Conservation (phyloP, 2,888 invertebrate genomes). For the Melangyna quadrimaculata region DNA sequence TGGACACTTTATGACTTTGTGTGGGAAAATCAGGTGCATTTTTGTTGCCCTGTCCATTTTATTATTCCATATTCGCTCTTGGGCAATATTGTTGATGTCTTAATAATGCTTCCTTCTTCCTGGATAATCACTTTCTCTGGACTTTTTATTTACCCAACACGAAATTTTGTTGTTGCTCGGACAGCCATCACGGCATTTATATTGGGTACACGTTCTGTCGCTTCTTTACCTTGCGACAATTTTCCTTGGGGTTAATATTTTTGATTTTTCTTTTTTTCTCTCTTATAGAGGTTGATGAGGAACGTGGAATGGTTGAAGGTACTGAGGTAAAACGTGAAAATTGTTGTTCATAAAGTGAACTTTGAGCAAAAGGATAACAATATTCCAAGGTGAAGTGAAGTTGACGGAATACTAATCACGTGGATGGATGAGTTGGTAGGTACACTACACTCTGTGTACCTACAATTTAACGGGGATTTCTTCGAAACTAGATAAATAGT, state of each 20-base stretch:
- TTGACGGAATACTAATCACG: conserved; percentile 67
- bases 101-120: conserved; percentile 71
- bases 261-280: neutral
- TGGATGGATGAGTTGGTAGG: conserved; percentile 16
- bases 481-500: conserved; percentile 46
- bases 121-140: conserved; percentile 46
- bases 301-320: conserved; percentile 17
- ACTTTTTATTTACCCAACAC: conserved; percentile 25
- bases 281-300: neutral
- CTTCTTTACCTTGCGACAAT: conserved; percentile 27
- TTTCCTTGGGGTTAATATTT: conserved; percentile 47
- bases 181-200: conserved; percentile 40
- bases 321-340: conserved; percentile 46
- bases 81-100: conserved; percentile 61
- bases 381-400: conserved; percentile 40
- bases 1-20: conserved; percentile 53
- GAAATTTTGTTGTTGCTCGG: conserved; percentile 10
- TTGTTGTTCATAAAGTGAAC: conserved; percentile 52
- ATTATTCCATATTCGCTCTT: conserved; percentile 64
- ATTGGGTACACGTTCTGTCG: conserved; percentile 61
- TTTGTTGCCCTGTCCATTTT: conserved; percentile 35
- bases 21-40: conserved; percentile 69
- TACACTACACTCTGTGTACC: neutral
- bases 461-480: conserved; percentile 48
- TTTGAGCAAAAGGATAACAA: conserved; percentile 63